Percentiles rank a stretch among this genome's conserved stretches.
phyloP scores from a whole-genome alignment of 1,140 invertebrate species.

The Apolygus lucorum region DNA sequence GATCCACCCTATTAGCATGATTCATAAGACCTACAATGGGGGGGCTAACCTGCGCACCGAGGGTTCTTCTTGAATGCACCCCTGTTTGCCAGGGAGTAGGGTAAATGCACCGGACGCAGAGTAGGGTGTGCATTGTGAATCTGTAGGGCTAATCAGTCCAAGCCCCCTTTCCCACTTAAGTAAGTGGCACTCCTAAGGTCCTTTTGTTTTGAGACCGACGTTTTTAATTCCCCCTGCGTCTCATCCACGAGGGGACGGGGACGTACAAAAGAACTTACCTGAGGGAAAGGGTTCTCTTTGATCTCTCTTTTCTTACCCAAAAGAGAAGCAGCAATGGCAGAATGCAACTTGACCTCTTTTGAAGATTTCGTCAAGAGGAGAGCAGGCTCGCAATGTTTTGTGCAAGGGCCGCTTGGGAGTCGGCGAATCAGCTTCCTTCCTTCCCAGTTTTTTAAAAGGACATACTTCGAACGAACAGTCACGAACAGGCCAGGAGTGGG shows the following conservation, averaged over 20 bases:
- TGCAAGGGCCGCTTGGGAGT: conserved; percentile 1
- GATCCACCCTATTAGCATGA: not conserved
- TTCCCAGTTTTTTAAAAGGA: not conserved
- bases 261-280: not conserved
- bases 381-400: not conserved
- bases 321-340: not conserved
- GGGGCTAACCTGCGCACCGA: not conserved
- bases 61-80: conserved; percentile 1
- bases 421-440: not conserved
- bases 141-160: conserved; percentile 5
- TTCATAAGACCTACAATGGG: not conserved
- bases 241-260: not conserved
- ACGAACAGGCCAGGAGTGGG: not conserved
- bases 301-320: conserved; percentile 1
- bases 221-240: too few relatives aligned
- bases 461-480: not conserved
- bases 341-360: conserved; percentile 15
- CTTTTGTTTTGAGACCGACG: conserved; percentile 4
- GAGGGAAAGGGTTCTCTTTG: not conserved
- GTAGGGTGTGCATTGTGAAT: not conserved
- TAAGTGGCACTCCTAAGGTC: not conserved
- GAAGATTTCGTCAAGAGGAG: conserved; percentile 12
- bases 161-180: not conserved
- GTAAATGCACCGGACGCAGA: not conserved
- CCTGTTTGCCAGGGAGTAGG: conserved; percentile 1